phyloP scores from a whole-genome alignment of 2,113 vertebrate species.

The Edolisoma coerulescens region DNA sequence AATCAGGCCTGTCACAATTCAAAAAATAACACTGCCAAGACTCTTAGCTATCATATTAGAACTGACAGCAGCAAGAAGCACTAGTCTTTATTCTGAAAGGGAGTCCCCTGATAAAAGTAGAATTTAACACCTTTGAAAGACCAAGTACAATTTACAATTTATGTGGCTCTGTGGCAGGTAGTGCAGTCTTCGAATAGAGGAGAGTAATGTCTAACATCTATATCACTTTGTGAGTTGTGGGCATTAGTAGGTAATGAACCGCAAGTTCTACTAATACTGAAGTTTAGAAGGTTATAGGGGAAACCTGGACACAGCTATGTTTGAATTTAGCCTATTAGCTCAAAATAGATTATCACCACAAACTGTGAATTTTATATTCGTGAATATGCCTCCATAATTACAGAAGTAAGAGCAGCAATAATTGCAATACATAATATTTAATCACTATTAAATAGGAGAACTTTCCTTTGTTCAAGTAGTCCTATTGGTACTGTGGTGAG shows the following conservation, averaged over 20 bases:
- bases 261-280: neutral
- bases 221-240: neutral
- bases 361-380: neutral
- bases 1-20: neutral
- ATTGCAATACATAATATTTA: neutral
- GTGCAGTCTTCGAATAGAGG: neutral
- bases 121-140: neutral
- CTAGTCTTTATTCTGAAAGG: neutral
- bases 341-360: neutral
- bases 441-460: neutral
- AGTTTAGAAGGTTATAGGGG: neutral
- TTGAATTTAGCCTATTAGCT: neutral
- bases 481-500: neutral
- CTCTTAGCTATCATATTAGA: neutral
- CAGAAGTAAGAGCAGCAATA: neutral
- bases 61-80: neutral
- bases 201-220: neutral
- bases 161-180: neutral
- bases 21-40: neutral
- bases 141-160: neutral
- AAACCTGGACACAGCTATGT: neutral
- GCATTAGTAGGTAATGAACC: neutral
- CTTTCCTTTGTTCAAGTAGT: neutral
- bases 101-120: neutral
- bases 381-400: neutral